phyloP scores from a whole-genome alignment of 2,888 invertebrate genomes.

The Eristalinus sepulchralis region DNA sequence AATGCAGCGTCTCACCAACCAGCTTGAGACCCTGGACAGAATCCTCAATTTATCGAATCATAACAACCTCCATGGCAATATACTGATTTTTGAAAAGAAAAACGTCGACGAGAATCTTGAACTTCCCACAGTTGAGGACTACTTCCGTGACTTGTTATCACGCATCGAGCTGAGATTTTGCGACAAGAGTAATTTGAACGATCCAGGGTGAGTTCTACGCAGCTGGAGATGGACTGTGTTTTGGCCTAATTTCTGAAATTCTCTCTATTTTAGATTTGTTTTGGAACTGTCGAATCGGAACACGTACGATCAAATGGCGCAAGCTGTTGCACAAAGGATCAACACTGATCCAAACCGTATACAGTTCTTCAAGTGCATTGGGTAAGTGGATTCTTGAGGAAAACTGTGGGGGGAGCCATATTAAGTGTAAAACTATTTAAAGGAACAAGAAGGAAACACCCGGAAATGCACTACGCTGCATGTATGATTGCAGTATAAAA shows the following conservation, averaged over 20 bases:
- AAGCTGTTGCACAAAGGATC: constrained; percentile 92
- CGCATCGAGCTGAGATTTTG: constrained; percentile 95
- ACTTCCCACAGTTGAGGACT: constrained; percentile 93
- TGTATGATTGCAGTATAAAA: constrained; percentile 93
- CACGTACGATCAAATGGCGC: constrained; percentile 95
- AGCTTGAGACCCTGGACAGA: constrained; percentile 92
- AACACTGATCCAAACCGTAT: constrained; percentile 94
- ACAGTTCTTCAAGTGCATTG: constrained; percentile 97
- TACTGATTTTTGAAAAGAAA: constrained; percentile 96
- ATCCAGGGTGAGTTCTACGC: constrained; percentile 87
- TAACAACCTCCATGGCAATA: constrained; percentile 97
- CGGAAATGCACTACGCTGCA: constrained; percentile 91
- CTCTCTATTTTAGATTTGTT: constrained; percentile 84
- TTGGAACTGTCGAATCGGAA: constrained; percentile 94
- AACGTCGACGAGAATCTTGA: constrained; percentile 87
- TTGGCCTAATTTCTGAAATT: background rate
- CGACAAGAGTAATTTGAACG: constrained; percentile 94
- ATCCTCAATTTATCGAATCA: constrained; percentile 79
- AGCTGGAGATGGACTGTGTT: no score
- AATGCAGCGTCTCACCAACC: constrained; percentile 91
- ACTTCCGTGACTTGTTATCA: constrained; percentile 92
- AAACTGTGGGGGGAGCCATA: no score
- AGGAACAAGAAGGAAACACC: constrained; percentile 94
- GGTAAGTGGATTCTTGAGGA: constrained; percentile 82
- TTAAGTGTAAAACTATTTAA: background rate